Evolutionary conservation across 2,888 invertebrate genomes (phyloP), one percentile per base, ranked within the genome.

Genomic region (Meiosimyza decipiens): DNA sequence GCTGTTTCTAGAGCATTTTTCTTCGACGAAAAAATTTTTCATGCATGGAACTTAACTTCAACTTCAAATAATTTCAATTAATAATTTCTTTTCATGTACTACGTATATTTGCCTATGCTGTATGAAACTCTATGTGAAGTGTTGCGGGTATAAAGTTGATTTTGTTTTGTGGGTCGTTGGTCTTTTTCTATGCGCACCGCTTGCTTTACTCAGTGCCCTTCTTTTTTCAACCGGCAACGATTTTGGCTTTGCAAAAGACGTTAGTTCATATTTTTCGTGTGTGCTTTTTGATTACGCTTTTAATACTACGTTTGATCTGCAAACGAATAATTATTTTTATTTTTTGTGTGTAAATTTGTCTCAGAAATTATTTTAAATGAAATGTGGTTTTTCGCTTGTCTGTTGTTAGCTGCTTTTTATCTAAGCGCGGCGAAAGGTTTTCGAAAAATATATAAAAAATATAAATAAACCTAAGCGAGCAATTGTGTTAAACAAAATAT

Each of bases 101-200:
- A 28, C 3, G 9, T 18, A 22, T 28, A 28, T 79, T 71, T 59
- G 60, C 65, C 71, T 72, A 57, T 28, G 28, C 4, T 55, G 18
- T 55, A 28, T 57, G 57, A 28, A 13, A 6, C 9, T 57, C 6
- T 57, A 11, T 57, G 12, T 57, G 40, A 40, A 40, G 6, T 40
- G 13, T 28, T 57, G 22, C 57, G 22, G 57, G 57, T 57, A 57
- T 28, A 3, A 28, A 57, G n/a, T 47, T 63, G 18, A 16, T 68
- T 67, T 18, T 64, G 49, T 28, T 73, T 71, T 71, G 70, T 64
- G 64, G 64, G 57, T 73, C 71, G 71, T 74, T 71, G 68, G 52
- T 71, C 68, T 68, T 67, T 74, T 63, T 52, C 51, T 68, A 57
- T 22, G 28, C 33, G 22, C 47, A 52, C 40, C 63, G 63, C 73